phyloP scores from a whole-genome alignment of 2,888 invertebrate species.

The Leptogaster cylindrica region DNA sequence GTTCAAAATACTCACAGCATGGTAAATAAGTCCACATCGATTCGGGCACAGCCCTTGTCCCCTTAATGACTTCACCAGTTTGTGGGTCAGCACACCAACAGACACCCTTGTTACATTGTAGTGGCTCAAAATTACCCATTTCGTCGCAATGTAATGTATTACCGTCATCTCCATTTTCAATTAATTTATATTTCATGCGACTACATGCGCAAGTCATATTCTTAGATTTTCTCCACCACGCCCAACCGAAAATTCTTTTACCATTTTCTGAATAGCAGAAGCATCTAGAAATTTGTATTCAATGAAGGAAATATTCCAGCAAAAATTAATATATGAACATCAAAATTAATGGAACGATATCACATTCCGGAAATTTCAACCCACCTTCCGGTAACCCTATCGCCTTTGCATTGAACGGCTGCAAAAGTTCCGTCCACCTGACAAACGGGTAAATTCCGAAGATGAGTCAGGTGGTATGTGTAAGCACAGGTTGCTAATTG shows the following conservation, averaged over 20 bases:
- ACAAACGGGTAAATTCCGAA: conserved; percentile 62
- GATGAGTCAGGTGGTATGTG: conserved; percentile 49
- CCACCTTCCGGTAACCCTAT: conserved; percentile 67
- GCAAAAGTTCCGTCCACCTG: conserved; percentile 67
- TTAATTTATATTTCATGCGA: conserved; percentile 65
- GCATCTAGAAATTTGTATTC: conserved; percentile 61
- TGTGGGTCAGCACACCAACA: conserved; percentile 73
- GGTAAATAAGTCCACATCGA: conserved; percentile 67
- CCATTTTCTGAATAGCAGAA: conserved; percentile 70
- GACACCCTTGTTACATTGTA: conserved; percentile 72
- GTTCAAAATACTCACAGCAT: conserved; percentile 67
- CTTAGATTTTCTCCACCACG: conserved; percentile 65
- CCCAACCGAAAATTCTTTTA: conserved; percentile 71
- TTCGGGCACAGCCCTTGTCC: conserved; percentile 66
- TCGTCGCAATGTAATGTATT: conserved; percentile 70
- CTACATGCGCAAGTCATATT: conserved; percentile 72
- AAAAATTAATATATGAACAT: neutral
- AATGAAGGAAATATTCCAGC: neutral
- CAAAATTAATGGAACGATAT: neutral
- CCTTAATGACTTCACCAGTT: conserved; percentile 66
- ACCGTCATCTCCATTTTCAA: conserved; percentile 54
- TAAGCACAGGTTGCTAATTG: conserved; percentile 49
- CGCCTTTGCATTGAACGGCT: conserved; percentile 73
- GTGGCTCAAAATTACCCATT: conserved; percentile 70
- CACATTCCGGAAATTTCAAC: conserved; percentile 43